Percentiles rank a stretch among this genome's conserved stretches.
Evolutionary conservation across 2,113 vertebrate species (phyloP).

Genomic region (Talpa occidentalis): DNA sequence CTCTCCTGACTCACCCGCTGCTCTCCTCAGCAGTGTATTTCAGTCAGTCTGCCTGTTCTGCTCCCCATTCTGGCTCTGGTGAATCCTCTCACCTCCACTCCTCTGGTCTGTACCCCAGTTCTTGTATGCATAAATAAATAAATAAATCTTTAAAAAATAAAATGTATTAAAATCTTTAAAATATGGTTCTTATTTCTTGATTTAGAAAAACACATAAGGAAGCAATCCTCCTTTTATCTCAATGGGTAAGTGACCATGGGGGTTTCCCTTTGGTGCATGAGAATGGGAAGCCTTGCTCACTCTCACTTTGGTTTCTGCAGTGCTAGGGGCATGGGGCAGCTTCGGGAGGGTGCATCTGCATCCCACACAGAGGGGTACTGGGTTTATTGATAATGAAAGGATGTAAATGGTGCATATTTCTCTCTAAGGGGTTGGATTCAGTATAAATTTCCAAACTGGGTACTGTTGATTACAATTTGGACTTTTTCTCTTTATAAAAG

Average conservation of each 20-base stretch:
- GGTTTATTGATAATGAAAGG: background rate
- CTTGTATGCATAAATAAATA: no score
- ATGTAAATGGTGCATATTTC: background rate
- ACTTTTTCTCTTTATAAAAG: background rate
- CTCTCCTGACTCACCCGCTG: no score
- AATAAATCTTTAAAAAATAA: no score
- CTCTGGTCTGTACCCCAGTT: no score
- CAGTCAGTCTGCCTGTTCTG: no score
- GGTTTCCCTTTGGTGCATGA: background rate
- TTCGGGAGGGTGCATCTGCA: background rate
- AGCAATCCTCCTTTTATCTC: background rate
- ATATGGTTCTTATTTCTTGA: background rate
- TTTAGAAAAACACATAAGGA: background rate
- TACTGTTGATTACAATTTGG: background rate
- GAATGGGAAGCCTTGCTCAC: no score
- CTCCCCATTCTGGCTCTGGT: no score
- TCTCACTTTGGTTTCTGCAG: background rate
- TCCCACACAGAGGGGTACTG: background rate
- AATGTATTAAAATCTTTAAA: background rate
- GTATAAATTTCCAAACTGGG: background rate
- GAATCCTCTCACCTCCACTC: no score
- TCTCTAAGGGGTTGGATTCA: background rate
- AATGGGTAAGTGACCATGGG: fast-evolving
- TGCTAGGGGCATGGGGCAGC: background rate
- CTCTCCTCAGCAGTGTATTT: no score